phyloP scores from a whole-genome alignment of 1,140 invertebrate species.

The Formica selysi region DNA sequence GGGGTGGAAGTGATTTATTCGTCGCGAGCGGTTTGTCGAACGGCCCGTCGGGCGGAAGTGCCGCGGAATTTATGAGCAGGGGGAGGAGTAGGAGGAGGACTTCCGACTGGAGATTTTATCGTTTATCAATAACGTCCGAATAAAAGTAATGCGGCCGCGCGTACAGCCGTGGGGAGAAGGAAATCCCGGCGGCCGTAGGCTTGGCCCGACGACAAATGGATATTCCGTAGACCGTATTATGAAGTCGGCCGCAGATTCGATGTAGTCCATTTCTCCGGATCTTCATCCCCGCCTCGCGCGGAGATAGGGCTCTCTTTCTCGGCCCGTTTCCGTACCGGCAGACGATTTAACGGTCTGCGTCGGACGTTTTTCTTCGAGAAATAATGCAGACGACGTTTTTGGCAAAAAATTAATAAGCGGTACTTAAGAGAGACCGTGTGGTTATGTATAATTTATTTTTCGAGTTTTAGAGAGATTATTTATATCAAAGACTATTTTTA shows the following conservation, averaged over 20 bases:
- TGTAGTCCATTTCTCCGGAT: slow-evolving; percentile 57
- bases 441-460: slow-evolving; percentile 26
- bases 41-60: slow-evolving; percentile 78
- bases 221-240: slow-evolving; percentile 76
- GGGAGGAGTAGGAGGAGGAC: slow-evolving; percentile 55
- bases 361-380: slow-evolving; percentile 59
- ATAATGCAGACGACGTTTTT: slow-evolving; percentile 44
- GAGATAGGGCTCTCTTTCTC: slow-evolving; percentile 51
- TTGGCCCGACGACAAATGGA: slow-evolving; percentile 74
- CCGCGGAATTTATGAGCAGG: slow-evolving; percentile 77
- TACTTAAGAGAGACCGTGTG: slow-evolving; percentile 2
- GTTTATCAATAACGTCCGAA: slow-evolving; percentile 82
- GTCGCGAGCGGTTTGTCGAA: slow-evolving; percentile 82
- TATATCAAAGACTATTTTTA: neutral
- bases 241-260: slow-evolving; percentile 70
- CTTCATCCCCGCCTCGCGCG: slow-evolving; percentile 1
- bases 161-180: slow-evolving; percentile 44
- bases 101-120: slow-evolving; percentile 81
- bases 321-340: slow-evolving; percentile 45
- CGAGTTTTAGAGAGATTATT: neutral
- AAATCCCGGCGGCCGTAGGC: slow-evolving; percentile 52
- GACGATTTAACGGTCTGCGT: slow-evolving; percentile 62
- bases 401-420: slow-evolving; percentile 53
- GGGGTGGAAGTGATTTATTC: slow-evolving; percentile 78
- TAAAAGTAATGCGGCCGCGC: slow-evolving; percentile 71